Conservation (phyloP, 2,888 invertebrate species). For the Pharmacophagus antenor region DNA sequence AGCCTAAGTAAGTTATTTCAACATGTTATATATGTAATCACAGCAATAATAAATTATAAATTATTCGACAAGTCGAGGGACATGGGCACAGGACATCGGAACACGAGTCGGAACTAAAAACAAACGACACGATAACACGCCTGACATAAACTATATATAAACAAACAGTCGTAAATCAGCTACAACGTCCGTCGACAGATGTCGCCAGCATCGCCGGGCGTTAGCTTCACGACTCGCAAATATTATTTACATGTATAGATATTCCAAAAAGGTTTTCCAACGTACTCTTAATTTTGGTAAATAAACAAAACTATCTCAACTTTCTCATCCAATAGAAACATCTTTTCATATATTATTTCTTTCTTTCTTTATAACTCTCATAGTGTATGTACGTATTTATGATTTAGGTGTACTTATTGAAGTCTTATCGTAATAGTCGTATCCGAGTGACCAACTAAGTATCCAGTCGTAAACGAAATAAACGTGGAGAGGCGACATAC, state of each 20-base stretch:
- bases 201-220: constrained; percentile 35
- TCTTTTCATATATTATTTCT: constrained; percentile 76
- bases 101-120: constrained; percentile 64
- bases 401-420: constrained; percentile 71
- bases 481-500: constrained; percentile 46
- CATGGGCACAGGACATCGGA: constrained; percentile 65
- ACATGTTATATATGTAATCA: constrained; percentile 76
- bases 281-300: constrained; percentile 72
- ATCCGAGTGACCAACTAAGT: constrained; percentile 74
- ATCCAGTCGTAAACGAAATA: constrained; percentile 68
- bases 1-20: constrained; percentile 64
- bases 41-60: constrained; percentile 75
- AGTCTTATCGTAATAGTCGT: constrained; percentile 66
- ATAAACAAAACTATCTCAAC: constrained; percentile 74
- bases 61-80: constrained; percentile 58
- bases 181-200: constrained; percentile 40
- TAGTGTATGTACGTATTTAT: constrained; percentile 65
- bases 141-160: constrained; percentile 71
- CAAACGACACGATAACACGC: constrained; percentile 67
- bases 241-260: constrained; percentile 45
- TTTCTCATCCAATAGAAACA: constrained; percentile 73
- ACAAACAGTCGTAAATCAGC: constrained; percentile 48
- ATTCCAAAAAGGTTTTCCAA: constrained; percentile 60
- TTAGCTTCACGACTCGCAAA: constrained; percentile 47
- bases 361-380: constrained; percentile 70